Evolutionary conservation across 2,888 invertebrate species (phyloP).

Genomic region (Junonia oenone): DNA sequence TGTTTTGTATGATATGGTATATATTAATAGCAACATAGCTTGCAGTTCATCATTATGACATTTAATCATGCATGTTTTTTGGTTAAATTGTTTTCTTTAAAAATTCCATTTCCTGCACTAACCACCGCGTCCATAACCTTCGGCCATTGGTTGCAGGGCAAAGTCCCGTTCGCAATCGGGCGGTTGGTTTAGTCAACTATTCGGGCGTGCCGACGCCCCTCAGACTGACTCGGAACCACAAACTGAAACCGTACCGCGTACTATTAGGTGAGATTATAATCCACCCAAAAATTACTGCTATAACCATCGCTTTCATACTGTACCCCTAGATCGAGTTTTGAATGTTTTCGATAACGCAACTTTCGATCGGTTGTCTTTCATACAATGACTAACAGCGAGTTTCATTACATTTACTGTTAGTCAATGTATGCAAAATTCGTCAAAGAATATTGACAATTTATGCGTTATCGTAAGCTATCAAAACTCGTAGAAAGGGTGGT

Average conservation of each 20-base stretch:
- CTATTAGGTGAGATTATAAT: constrained; percentile 67
- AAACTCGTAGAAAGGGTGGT: no score
- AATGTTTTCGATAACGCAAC: no score
- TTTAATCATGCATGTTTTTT: constrained; percentile 6
- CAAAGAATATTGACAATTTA: no score
- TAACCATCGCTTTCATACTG: neutral
- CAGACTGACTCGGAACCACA: constrained; percentile 46
- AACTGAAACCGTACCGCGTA: constrained; percentile 59
- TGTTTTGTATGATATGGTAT: neutral
- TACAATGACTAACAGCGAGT: no score
- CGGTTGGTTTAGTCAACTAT: constrained; percentile 83
- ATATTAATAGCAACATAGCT: neutral
- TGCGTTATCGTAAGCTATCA: no score
- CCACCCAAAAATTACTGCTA: neutral
- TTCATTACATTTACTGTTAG: no score
- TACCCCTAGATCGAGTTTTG: no score
- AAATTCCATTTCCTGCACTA: neutral
- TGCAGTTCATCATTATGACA: constrained; percentile 3
- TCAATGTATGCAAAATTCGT: no score
- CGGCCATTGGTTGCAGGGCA: constrained; percentile 71
- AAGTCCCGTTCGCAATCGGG: constrained; percentile 63
- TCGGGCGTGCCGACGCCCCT: constrained; percentile 64
- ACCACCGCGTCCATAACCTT: constrained; percentile 38
- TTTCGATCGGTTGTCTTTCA: no score
- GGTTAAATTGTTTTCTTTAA: neutral